phyloP scores from a whole-genome alignment of 2,113 vertebrate genomes.

The Sylvietta virens region DNA sequence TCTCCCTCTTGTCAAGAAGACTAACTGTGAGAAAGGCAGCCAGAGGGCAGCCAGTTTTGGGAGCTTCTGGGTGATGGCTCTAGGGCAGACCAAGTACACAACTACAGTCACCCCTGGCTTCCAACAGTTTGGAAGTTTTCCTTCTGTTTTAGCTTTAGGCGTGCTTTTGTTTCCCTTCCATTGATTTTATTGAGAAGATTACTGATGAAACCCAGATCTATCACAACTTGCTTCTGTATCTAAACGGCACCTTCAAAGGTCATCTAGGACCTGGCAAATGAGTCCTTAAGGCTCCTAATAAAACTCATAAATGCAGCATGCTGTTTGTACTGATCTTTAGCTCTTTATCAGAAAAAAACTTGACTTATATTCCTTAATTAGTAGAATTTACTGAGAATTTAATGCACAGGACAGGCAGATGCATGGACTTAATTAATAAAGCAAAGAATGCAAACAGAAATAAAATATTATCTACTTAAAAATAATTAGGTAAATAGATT shows the following conservation, averaged over 20 bases:
- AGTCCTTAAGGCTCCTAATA: not conserved
- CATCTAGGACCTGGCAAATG: not conserved
- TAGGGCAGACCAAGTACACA: not conserved
- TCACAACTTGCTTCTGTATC: not conserved
- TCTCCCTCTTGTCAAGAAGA: not conserved
- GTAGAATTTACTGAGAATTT: not conserved
- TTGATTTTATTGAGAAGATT: not conserved
- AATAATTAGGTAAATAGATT: slow-evolving; percentile 1
- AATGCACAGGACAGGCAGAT: not conserved
- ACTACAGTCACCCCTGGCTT: not conserved
- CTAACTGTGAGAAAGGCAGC: not conserved
- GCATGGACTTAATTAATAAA: not conserved
- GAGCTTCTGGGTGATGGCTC: not conserved
- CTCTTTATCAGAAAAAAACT: not conserved
- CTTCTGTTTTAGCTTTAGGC: not conserved
- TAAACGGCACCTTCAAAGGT: not conserved
- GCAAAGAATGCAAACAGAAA: not conserved
- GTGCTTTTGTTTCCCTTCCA: not conserved
- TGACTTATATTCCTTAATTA: not conserved
- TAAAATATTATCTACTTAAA: slow-evolving; percentile 7
- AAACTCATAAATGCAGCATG: not conserved
- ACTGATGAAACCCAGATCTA: not conserved
- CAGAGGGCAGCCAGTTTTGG: not conserved
- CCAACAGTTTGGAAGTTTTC: not conserved
- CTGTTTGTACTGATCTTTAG: not conserved